Evolutionary conservation across 2,888 invertebrate genomes (phyloP), one percentile per base, ranked within the genome.

Genomic region (Parelbella ahira): DNA sequence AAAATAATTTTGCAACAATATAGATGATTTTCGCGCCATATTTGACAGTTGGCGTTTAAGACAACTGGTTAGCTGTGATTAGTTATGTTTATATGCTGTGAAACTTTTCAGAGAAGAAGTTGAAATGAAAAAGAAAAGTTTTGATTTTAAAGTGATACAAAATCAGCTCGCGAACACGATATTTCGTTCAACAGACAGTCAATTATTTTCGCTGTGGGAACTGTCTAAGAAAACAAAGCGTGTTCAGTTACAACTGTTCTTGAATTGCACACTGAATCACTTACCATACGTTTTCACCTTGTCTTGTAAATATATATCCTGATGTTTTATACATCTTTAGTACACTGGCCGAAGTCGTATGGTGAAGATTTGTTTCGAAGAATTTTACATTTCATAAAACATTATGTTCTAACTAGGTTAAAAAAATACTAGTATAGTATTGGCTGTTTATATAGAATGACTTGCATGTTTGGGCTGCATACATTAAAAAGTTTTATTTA

Each of bases 131-230:
- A 42, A 15, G 18, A 30, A 42, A 42, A 36, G 34, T 4, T 42
- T 23, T 29, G 11, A 9, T 34, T 38, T 34, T 36, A 38, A 37
- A 20, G 39, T 37, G 37, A 65, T 65, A 68, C 68, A 74, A 73
- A 74, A 78, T 69, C 69, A 60, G 62, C 62, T 56, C 59, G 70
- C 63, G 63, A 75, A 79, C 68, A 74, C 74, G 75, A 78, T 83
- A 81, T 81, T 80, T 78, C 61, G 73, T 68, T 63, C 61, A 59
- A 61, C 76, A 54, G 83, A 83, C 84, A 80, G 63, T 70, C 83
- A 75, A 84, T 86, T 84, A 83, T 76, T 68, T 72, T 68, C 72
- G 60, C 76, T 72, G 78, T 84, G 86, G 80, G 82, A 86, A 84
- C 79, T 79, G 86, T 80, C 84, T 70, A 67, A 65, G 73, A 72